phyloP scores from a whole-genome alignment of 2,797 vertebrate species.

The Taenioides sp. region DNA sequence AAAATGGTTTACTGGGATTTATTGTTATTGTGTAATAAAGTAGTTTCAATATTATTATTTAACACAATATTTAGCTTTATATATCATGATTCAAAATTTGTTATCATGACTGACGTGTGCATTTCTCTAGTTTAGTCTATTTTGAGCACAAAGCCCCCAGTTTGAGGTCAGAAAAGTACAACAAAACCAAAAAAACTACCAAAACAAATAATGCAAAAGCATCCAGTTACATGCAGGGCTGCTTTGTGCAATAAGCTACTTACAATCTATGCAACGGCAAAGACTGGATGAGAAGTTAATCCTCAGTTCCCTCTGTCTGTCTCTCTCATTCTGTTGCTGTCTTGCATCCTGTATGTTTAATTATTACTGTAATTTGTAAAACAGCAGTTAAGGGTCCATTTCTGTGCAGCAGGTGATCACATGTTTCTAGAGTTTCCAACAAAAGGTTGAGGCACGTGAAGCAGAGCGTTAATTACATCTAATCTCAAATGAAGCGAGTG shows the following conservation, averaged over 20 bases:
- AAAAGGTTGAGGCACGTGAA: slow-evolving; percentile 37
- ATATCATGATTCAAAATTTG: too few species aligned
- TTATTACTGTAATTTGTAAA: neutral
- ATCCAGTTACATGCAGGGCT: slow-evolving; percentile 64
- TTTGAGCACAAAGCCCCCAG: slow-evolving; percentile 54
- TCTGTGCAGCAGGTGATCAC: slow-evolving; percentile 20
- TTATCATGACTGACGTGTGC: neutral
- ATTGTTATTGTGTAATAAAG: too few species aligned
- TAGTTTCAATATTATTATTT: too few species aligned
- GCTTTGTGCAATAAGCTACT: slow-evolving; percentile 79
- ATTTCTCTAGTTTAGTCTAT: slow-evolving; percentile 47
- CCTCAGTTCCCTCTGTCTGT: slow-evolving; percentile 32
- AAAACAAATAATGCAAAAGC: slow-evolving; percentile 67
- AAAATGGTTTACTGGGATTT: too few species aligned
- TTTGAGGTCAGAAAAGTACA: slow-evolving; percentile 52
- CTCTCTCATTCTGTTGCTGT: slow-evolving; percentile 34
- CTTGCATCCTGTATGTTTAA: slow-evolving; percentile 17
- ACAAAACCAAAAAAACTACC: slow-evolving; percentile 38
- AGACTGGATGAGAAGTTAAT: slow-evolving; percentile 79
- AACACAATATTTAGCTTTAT: too few species aligned
- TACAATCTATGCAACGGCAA: slow-evolving; percentile 72
- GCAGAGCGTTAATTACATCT: slow-evolving; percentile 48
- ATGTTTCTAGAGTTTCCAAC: slow-evolving; percentile 13
- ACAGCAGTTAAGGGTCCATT: neutral
- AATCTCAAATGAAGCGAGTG: slow-evolving; percentile 48